A percentile compares a stretch with the other conserved stretches of the same genome.
phyloP scores from a whole-genome alignment of 1,140 invertebrate species.

The Armadillidium nasatum region DNA sequence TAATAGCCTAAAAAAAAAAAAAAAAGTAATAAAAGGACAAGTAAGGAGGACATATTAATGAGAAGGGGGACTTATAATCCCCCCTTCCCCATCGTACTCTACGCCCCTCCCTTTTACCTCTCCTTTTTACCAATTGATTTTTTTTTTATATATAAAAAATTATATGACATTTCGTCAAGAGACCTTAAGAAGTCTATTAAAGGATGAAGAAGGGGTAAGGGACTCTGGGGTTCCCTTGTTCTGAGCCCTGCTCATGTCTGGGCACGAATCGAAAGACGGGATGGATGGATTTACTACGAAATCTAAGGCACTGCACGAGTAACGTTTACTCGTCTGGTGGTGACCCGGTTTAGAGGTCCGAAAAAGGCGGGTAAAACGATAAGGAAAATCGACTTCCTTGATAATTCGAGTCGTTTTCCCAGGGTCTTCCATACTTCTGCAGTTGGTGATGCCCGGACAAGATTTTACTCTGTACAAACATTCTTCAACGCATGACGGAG shows the following conservation, averaged over 20 bases:
- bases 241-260: not conserved
- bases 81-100: too few species aligned
- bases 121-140: too few species aligned
- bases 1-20: too few species aligned
- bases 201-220: not conserved
- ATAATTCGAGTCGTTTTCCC: not conserved
- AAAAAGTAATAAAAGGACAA: too few species aligned
- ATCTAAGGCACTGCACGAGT: constrained; percentile 2
- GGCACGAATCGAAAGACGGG: not conserved
- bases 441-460: not conserved
- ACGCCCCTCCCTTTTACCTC: too few species aligned
- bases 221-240: not conserved
- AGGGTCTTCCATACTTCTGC: not conserved
- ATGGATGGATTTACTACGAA: not conserved
- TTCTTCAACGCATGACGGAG: not conserved
- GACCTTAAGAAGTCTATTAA: not conserved
- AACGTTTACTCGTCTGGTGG: not conserved
- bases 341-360: not conserved
- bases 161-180: not conserved
- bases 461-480: not conserved
- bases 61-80: too few species aligned
- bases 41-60: too few species aligned
- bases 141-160: too few species aligned
- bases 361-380: not conserved
- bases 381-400: not conserved